Conservation (phyloP, 2,888 invertebrate species). For the Aphidoletes aphidimyza region DNA sequence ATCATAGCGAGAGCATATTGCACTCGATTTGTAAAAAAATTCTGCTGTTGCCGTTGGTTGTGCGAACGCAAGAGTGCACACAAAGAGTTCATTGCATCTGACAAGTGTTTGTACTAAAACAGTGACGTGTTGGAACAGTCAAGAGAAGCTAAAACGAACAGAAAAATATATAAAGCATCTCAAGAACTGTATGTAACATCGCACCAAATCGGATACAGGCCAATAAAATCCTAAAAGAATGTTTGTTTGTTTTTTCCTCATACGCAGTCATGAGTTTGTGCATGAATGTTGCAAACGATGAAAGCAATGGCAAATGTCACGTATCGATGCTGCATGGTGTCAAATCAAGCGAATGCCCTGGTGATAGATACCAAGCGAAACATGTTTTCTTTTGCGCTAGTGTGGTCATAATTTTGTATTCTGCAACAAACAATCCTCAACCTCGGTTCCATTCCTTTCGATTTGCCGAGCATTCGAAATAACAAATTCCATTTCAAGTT, state of each 20-base stretch:
- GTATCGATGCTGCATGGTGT: too few relatives aligned
- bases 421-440: not conserved
- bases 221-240: too few relatives aligned
- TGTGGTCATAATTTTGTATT: not conserved
- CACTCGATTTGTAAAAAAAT: not conserved
- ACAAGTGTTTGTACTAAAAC: constrained; percentile 35
- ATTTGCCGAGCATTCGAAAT: not conserved
- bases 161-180: not conserved
- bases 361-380: too few relatives aligned
- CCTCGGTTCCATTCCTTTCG: not conserved
- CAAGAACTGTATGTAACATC: too few relatives aligned
- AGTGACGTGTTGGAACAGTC: too few relatives aligned
- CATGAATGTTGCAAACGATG: too few relatives aligned
- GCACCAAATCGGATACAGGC: too few relatives aligned
- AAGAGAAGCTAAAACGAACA: not conserved
- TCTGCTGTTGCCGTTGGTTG: not conserved
- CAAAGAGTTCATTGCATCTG: not conserved
- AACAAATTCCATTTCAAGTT: not conserved
- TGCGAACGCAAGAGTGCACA: not conserved
- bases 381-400: too few relatives aligned
- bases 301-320: too few relatives aligned
- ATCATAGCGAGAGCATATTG: not conserved
- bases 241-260: too few relatives aligned
- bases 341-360: too few relatives aligned
- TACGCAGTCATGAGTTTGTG: too few relatives aligned